These are phyloP conservation scores for Aplidium turbinatum DNA, from an alignment of 23 tunicate species.

Conservation along the genomic window DNA sequence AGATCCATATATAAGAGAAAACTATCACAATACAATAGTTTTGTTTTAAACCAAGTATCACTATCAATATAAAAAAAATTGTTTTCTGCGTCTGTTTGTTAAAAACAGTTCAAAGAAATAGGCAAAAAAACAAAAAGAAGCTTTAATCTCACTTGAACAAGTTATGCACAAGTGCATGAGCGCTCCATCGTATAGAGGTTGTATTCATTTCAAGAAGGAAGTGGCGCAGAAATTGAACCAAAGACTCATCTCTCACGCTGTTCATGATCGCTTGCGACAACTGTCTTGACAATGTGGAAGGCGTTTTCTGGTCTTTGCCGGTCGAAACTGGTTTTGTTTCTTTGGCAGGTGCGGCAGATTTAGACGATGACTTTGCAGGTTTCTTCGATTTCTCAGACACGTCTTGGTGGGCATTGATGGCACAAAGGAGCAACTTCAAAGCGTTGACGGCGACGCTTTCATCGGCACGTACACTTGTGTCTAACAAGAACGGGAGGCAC, in stretches of 20 bases:
- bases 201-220: conserved; percentile 85
- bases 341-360: conserved; percentile 6
- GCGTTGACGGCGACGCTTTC: conserved; percentile 63
- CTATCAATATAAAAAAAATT: neutral
- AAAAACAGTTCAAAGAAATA: neutral
- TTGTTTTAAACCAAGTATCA: neutral
- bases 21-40: too few species aligned
- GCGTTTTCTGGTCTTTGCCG: conserved; percentile 19
- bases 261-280: conserved; percentile 47
- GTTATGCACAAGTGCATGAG: conserved; percentile 61
- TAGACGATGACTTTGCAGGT: conserved; percentile 8
- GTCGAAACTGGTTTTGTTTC: neutral
- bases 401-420: conserved; percentile 28
- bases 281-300: conserved; percentile 46
- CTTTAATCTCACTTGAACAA: conserved; percentile 54
- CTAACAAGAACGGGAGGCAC: conserved; percentile 52
- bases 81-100: neutral
- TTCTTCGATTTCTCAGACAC: neutral
- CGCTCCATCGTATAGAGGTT: conserved; percentile 77
- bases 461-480: conserved; percentile 46
- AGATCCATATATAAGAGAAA: too few species aligned
- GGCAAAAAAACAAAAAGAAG: too few species aligned
- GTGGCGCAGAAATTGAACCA: conserved; percentile 57
- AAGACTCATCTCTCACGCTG: conserved; percentile 39
- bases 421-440: conserved; percentile 63